Evolutionary conservation across 2,797 vertebrate genomes (phyloP), one percentile per base, ranked within the genome.

Genomic region (Spatula clypeata): DNA sequence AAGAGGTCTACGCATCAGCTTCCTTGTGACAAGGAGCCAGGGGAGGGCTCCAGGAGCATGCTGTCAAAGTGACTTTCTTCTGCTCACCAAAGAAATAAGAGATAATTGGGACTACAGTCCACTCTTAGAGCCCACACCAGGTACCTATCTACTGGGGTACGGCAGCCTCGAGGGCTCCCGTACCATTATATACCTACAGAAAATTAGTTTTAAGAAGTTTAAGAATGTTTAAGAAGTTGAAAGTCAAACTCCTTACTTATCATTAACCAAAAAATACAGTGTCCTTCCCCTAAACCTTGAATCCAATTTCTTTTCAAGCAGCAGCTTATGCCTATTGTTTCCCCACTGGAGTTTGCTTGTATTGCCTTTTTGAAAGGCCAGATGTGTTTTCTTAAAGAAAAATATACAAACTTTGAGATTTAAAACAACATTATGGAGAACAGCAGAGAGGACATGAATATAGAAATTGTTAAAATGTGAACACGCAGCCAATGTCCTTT

Each of bases 91-190:
- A 17, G 55, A 26, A 19, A 27, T 0, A 14, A 3, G 18, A 21
- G 17, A 34, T 14, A 23, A 23, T 1, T 1, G 2, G 40, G 40
- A 75, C 13, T 0, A 4, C 34, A 24, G 18, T 10, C 20, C 26
- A 13, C 8, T 38, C 60, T 29, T 53, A 9, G 14, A 36, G 14
- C 21, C 55, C 32, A 6, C 26, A 31, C 57, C 60, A 75, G 40
- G 8, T 14, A 1, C 2, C 31, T 1, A 6, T 11, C 31, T 40
- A 1, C 24, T 0, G 2, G 7, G 29, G 23, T 9, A 27, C 32
- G 11, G 29, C 2, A 3, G 13, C 62, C 14, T 36, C 18, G 1
- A 40, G 36, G 24, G 31, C 49, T 74, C 71, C 23, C 3, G 12
- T 1, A 3, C 11, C 58, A 13, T 29, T 8, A 61, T 2, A n/a